Evolutionary conservation across 37 sponge, comb jelly and placozoan species (phyloP).

Genomic region (Tethya wilhelma): DNA sequence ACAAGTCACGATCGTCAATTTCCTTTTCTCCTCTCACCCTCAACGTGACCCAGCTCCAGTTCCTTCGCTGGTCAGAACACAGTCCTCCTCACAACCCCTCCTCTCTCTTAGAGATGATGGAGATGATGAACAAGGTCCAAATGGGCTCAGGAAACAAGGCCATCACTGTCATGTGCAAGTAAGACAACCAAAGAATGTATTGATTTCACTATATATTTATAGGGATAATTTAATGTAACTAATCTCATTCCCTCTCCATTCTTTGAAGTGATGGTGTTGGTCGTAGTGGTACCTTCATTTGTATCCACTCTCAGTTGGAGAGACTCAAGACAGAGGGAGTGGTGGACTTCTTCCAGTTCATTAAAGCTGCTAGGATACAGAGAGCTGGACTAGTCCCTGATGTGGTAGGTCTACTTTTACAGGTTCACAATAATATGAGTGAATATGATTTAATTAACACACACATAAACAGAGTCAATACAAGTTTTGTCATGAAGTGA

Average conservation of each 20-base stretch:
- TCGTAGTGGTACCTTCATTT: conserved; percentile 54
- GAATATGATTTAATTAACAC: no score
- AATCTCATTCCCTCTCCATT: no score
- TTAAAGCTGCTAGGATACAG: conserved; percentile 64
- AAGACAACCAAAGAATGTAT: no score
- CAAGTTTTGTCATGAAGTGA: no score
- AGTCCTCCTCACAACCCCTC: conserved; percentile 17
- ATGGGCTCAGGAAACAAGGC: conserved; percentile 61
- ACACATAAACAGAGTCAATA: no score
- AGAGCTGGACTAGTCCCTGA: conserved; percentile 52
- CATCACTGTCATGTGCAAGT: conserved; percentile 82
- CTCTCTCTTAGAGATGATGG: conserved; percentile 55
- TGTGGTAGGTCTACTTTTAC: conserved; percentile 40
- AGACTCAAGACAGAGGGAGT: conserved; percentile 68
- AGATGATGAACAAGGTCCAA: conserved; percentile 36
- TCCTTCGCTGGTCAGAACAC: conserved; percentile 46
- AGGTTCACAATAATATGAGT: no score
- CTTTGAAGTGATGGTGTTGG: conserved; percentile 62
- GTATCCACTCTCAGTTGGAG: conserved; percentile 54
- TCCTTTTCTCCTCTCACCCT: neutral
- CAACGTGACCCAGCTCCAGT: conserved; percentile 59
- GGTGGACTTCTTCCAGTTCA: conserved; percentile 71
- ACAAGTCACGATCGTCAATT: conserved; percentile 25
- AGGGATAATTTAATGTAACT: no score
- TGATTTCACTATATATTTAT: no score